Conservation (phyloP, 2,797 vertebrate genomes). For the Chelon labrosus region DNA sequence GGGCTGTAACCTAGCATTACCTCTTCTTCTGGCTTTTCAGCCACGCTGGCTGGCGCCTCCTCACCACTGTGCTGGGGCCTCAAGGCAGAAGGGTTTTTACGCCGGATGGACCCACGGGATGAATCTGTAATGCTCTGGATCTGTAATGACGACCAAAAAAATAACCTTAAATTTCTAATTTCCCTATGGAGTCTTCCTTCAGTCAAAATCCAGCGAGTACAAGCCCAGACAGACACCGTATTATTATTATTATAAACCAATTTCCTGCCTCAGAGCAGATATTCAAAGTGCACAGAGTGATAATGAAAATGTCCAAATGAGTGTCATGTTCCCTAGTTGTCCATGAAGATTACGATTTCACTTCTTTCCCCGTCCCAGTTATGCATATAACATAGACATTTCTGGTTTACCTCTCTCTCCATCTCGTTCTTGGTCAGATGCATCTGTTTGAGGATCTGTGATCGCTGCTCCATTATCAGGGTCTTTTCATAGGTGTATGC, state of each 20-base stretch:
- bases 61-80: conserved; percentile 87
- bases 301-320: conserved; percentile 22
- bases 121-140: conserved; percentile 99
- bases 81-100: conserved; percentile 89
- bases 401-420: conserved; percentile 91
- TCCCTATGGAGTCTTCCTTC: neutral
- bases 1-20: conserved; percentile 52
- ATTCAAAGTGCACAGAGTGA: conserved; percentile 21
- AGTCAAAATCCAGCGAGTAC: conserved; percentile 9
- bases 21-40: conserved; percentile 93
- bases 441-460: conserved; percentile 99
- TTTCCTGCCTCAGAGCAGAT: neutral
- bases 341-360: neutral
- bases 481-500: conserved; percentile 99
- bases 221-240: conserved; percentile 35
- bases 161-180: conserved; percentile 8
- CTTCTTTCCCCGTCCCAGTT: neutral
- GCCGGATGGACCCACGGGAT: conserved; percentile 96
- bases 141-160: conserved; percentile 69
- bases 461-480: conserved; percentile 95
- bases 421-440: conserved; percentile 97
- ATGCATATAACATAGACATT: neutral
- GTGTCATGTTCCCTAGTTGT: neutral
- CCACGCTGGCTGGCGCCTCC: conserved; percentile 86
- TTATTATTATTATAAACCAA: conserved; percentile 24